Evolutionary conservation across 2,113 vertebrate genomes (phyloP).

Genomic region (Ictalurus furcatus): DNA sequence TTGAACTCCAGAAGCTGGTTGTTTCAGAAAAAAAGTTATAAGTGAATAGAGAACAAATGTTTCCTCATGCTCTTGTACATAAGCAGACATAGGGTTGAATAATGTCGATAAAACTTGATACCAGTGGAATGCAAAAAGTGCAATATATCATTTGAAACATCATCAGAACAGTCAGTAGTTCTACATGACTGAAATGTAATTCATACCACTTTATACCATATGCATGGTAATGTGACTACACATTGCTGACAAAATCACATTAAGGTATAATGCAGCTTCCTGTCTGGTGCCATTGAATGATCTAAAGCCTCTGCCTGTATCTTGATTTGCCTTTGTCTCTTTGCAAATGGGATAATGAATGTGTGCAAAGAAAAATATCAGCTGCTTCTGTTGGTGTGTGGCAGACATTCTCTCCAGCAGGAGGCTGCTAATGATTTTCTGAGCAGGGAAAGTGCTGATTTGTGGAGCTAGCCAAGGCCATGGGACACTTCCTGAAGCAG

Average conservation of each 20-base stretch:
- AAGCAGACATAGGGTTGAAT: not conserved
- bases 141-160: not conserved
- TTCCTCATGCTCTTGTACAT: not conserved
- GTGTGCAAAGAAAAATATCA: slow-evolving; percentile 31
- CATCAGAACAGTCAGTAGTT: not conserved
- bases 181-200: slow-evolving; percentile 25
- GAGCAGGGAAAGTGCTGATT: slow-evolving; percentile 50
- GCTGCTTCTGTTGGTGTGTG: slow-evolving; percentile 38
- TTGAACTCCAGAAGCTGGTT: no score
- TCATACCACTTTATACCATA: slow-evolving; percentile 10
- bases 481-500: slow-evolving; percentile 46
- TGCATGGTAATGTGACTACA: slow-evolving; percentile 32
- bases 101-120: not conserved
- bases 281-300: slow-evolving; percentile 23
- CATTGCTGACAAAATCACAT: slow-evolving; percentile 11
- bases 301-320: slow-evolving; percentile 6
- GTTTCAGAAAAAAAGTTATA: not conserved
- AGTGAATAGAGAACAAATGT: not conserved
- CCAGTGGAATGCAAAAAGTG: not conserved
- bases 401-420: slow-evolving; percentile 44
- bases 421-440: slow-evolving; percentile 55
- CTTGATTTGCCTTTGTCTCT: slow-evolving; percentile 31
- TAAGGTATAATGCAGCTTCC: slow-evolving; percentile 33
- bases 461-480: slow-evolving; percentile 41
- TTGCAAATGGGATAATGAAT: slow-evolving; percentile 22